These are phyloP conservation scores for Ischnura elegans DNA, from an alignment of 2,888 invertebrate genomes.

Conservation along the genomic window DNA sequence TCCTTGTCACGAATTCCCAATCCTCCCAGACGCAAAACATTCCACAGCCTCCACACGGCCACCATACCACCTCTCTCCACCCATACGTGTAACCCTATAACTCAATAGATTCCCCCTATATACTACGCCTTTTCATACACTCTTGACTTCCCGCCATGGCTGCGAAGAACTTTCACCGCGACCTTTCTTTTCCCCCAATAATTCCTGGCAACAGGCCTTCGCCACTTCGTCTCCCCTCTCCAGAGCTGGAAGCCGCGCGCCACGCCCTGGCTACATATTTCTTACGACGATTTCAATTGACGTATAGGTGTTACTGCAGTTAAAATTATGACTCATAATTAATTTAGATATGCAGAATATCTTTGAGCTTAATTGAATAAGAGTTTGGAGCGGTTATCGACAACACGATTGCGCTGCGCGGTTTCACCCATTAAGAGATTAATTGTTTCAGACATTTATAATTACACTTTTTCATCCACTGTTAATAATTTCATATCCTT, in stretches of 20 bases:
- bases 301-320: too few relatives aligned
- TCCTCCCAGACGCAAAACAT: neutral
- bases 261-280: neutral
- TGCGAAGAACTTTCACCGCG: neutral
- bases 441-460: too few relatives aligned
- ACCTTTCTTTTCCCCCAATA: neutral
- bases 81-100: neutral
- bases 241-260: neutral
- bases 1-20: neutral
- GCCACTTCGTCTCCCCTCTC: neutral
- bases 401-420: too few relatives aligned
- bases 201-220: conserved; percentile 13
- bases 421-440: too few relatives aligned
- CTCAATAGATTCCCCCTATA: conserved; percentile 31
- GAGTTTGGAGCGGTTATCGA: too few relatives aligned
- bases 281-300: too few relatives aligned
- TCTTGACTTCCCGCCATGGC: neutral
- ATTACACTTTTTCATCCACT: too few relatives aligned
- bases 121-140: neutral
- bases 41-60: neutral
- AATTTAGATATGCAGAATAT: too few relatives aligned
- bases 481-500: too few relatives aligned
- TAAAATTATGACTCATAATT: too few relatives aligned
- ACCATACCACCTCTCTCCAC: neutral
- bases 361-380: too few relatives aligned